Conservation (phyloP, 2,797 vertebrate species). For the Spheniscus humboldti region DNA sequence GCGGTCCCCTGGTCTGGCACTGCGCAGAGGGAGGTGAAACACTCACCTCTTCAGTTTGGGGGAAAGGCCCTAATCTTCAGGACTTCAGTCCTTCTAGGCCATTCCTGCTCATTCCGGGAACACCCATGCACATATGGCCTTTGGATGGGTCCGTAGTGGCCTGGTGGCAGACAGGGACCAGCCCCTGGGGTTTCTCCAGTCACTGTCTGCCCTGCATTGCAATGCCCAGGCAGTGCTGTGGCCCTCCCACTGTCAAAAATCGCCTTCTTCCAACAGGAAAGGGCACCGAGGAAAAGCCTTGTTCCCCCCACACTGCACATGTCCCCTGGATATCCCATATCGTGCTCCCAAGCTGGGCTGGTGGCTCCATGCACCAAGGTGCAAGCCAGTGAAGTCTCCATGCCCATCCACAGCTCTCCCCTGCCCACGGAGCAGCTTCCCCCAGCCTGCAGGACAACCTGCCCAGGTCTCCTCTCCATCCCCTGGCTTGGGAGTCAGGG, state of each 20-base stretch:
- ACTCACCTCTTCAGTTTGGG: background rate
- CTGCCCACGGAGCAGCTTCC: background rate
- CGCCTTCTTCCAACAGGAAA: background rate
- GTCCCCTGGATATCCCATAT: background rate
- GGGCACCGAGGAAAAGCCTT: background rate
- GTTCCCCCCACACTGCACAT: background rate
- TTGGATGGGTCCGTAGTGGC: background rate
- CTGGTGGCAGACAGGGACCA: background rate
- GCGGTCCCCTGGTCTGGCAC: background rate
- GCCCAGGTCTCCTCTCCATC: background rate
- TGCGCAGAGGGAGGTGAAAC: background rate
- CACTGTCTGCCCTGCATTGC: background rate
- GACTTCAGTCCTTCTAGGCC: background rate
- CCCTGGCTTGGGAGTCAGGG: background rate
- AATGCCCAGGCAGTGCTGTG: background rate
- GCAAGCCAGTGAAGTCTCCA: background rate
- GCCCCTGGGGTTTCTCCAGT: no score
- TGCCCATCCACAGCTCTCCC: background rate
- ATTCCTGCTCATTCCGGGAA: background rate
- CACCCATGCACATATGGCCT: rapidly evolving
- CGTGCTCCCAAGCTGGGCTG: background rate
- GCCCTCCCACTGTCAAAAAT: rapidly evolving
- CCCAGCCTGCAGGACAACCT: background rate
- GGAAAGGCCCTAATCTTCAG: background rate
- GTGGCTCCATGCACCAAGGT: background rate